These are phyloP conservation scores for Tyria jacobaeae DNA, from an alignment of 2,888 invertebrate species.

Conservation along the genomic window DNA sequence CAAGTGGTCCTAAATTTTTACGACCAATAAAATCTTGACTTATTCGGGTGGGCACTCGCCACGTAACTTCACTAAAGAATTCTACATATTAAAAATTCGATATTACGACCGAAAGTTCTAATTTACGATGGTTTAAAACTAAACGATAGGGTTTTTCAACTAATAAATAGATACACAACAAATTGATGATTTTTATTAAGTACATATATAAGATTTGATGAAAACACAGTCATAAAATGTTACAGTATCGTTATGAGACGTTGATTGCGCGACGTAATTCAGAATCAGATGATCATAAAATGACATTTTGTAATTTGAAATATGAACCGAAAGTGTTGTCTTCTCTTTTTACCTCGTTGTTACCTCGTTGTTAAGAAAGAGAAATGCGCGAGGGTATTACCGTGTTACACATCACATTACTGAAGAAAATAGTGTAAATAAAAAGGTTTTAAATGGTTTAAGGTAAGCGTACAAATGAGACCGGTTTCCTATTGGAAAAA, in stretches of 20 bases:
- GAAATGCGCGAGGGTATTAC: constrained; percentile 14
- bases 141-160: constrained; percentile 66
- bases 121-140: constrained; percentile 80
- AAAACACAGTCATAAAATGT: constrained; percentile 67
- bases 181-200: constrained; percentile 64
- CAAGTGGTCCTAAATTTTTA: constrained; percentile 78
- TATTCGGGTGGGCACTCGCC: constrained; percentile 72
- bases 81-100: constrained; percentile 77
- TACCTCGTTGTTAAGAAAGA: constrained; percentile 8
- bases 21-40: constrained; percentile 82
- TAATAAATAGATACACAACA: constrained; percentile 61
- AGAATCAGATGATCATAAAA: constrained; percentile 54
- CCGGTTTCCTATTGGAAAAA: constrained; percentile 67
- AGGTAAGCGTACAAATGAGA: constrained; percentile 67
- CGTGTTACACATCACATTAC: constrained; percentile 34
- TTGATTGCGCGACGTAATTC: constrained; percentile 55
- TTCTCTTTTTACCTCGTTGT: constrained; percentile 15
- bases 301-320: constrained; percentile 50
- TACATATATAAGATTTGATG: constrained; percentile 66
- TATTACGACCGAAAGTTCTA: constrained; percentile 83
- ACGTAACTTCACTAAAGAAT: constrained; percentile 54
- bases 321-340: constrained; percentile 26
- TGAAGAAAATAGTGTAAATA: constrained; percentile 44
- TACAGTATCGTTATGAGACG: constrained; percentile 52
- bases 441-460: constrained; percentile 33